Percentiles rank a stretch among this genome's conserved stretches.
Conservation (phyloP, 2,797 vertebrate genomes). For the Melopsittacus undulatus region DNA sequence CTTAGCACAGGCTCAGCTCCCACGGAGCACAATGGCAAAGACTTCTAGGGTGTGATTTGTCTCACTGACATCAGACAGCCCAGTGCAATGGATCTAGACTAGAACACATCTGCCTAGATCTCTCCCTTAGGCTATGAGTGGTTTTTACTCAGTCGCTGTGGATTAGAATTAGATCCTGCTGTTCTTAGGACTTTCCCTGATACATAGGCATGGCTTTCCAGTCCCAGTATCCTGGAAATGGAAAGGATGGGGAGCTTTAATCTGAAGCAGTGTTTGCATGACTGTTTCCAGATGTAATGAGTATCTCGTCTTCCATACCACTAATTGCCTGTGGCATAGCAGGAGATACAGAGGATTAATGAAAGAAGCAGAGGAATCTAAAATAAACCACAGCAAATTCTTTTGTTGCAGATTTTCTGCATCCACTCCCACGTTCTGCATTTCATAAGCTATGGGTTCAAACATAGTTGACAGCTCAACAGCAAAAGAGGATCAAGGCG, state of each 20-base stretch:
- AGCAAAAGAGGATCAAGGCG: not conserved
- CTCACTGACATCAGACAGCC: not conserved
- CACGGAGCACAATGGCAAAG: not conserved
- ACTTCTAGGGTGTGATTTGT: not conserved
- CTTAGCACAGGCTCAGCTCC: not conserved
- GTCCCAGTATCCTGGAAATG: not conserved
- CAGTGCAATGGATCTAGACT: not conserved
- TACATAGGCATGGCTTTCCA: not conserved
- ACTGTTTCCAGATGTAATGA: not conserved
- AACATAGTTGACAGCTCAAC: not conserved
- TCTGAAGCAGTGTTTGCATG: not conserved
- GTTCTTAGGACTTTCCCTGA: not conserved
- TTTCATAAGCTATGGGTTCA: not conserved
- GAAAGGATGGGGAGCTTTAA: not conserved
- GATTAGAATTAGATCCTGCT: not conserved
- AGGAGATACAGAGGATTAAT: not conserved
- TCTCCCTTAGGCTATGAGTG: not conserved
- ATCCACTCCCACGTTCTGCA: not conserved
- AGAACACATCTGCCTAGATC: not conserved
- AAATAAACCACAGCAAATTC: not conserved
- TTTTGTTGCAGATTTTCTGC: not conserved
- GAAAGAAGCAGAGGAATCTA: not conserved
- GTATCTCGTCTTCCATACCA: not conserved
- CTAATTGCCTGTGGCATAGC: not conserved
- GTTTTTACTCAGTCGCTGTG: not conserved